A percentile compares a stretch with the other conserved stretches of the same genome.
phyloP scores from a whole-genome alignment of 2,888 invertebrate species.

The Watsonalla binaria region DNA sequence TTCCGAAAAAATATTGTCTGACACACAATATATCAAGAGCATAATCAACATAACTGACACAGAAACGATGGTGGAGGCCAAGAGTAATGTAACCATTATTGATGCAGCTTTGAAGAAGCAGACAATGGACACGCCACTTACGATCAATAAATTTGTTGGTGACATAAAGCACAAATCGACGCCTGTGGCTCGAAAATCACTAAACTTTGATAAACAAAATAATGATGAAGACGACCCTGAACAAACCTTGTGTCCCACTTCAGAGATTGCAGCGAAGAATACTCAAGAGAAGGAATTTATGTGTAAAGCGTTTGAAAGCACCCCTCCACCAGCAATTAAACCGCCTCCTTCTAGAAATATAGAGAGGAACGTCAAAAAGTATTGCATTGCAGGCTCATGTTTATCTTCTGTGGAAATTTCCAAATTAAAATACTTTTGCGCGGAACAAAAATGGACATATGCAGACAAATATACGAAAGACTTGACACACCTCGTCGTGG shows the following conservation, averaged over 20 bases:
- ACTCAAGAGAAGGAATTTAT: constrained; percentile 65
- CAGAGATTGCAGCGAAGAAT: constrained; percentile 40
- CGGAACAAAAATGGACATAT: constrained; percentile 42
- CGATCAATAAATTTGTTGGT: constrained; percentile 56
- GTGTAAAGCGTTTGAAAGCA: constrained; percentile 55
- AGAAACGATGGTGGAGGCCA: constrained; percentile 20
- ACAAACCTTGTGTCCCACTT: constrained; percentile 48
- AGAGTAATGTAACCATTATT: constrained; percentile 35
- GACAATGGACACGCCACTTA: constrained; percentile 52
- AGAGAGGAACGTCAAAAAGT: constrained; percentile 19
- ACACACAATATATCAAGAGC: constrained; percentile 23
- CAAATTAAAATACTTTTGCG: constrained; percentile 47
- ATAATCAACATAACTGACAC: constrained; percentile 46
- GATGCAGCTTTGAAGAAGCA: constrained; percentile 25
- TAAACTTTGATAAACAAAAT: constrained; percentile 46
- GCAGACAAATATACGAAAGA: constrained; percentile 51
- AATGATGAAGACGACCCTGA: constrained; percentile 37
- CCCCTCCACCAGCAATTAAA: constrained; percentile 30
- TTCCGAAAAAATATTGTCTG: constrained; percentile 10
- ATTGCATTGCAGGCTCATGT: constrained; percentile 57
- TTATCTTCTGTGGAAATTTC: constrained; percentile 36
- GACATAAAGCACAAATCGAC: constrained; percentile 64
- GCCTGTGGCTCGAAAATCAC: constrained; percentile 60
- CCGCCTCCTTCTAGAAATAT: constrained; percentile 18
- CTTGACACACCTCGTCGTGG: constrained; percentile 66